Conservation (phyloP, 2,797 vertebrate species). For the Siniperca scherzeri region DNA sequence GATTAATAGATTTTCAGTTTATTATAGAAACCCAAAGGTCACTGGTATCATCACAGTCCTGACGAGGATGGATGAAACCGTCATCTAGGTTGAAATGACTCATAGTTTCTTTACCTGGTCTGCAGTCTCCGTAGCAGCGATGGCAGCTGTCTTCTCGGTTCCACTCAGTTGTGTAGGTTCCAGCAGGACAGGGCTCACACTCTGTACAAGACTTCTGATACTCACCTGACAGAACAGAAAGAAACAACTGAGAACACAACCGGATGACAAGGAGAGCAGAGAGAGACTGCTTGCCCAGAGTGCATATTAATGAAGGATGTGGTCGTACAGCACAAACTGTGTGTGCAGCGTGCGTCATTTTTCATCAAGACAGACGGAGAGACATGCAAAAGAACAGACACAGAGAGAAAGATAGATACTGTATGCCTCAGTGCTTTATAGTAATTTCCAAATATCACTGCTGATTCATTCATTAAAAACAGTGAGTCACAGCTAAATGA, state of each 20-base stretch:
- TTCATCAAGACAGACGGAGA: slow-evolving; percentile 30
- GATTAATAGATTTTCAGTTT: slow-evolving; percentile 3
- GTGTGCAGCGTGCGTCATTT: slow-evolving; percentile 1
- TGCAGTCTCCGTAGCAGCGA: slow-evolving; percentile 70
- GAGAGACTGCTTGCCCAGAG: background rate
- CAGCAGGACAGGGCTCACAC: slow-evolving; percentile 60
- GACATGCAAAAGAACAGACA: background rate
- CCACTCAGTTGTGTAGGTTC: slow-evolving; percentile 1
- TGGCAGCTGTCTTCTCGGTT: slow-evolving; percentile 64
- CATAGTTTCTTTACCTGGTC: slow-evolving; percentile 56
- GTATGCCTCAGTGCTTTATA: background rate
- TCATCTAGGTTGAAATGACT: slow-evolving; percentile 10
- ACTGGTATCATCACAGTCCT: background rate
- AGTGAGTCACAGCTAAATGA: slow-evolving; percentile 26
- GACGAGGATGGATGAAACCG: background rate
- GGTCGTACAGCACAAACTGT: slow-evolving; percentile 42
- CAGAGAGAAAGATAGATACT: background rate
- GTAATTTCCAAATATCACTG: slow-evolving; percentile 21
- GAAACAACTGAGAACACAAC: slow-evolving; percentile 41
- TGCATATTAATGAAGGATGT: slow-evolving; percentile 74
- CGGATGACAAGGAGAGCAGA: slow-evolving; percentile 36
- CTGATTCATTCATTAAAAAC: slow-evolving; percentile 33
- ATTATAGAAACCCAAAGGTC: slow-evolving; percentile 16
- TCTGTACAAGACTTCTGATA: slow-evolving; percentile 27
- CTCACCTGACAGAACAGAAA: slow-evolving; percentile 61